These are phyloP conservation scores for Indri indri DNA, from an alignment of 2,113 vertebrate genomes.

Conservation along the genomic window DNA sequence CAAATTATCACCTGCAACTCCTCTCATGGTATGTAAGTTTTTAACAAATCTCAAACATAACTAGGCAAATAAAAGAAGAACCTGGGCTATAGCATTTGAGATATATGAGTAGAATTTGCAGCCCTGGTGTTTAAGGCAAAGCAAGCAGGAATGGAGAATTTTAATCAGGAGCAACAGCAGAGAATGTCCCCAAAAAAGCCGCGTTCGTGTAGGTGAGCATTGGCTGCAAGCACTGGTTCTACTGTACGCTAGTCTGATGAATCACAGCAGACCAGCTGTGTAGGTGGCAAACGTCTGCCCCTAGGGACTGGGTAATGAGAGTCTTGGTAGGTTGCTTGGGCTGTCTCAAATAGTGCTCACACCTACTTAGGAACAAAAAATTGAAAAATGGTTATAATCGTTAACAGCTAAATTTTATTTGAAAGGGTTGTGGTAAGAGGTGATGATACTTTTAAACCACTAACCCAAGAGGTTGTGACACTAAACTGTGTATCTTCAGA, in stretches of 20 bases:
- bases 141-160: neutral
- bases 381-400: neutral
- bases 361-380: neutral
- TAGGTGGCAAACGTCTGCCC: neutral
- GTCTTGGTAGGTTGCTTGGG: neutral
- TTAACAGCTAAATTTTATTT: neutral
- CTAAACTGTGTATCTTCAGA: neutral
- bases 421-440: neutral
- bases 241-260: neutral
- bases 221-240: neutral
- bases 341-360: neutral
- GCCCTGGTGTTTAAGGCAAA: neutral
- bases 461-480: neutral
- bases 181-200: neutral
- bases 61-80: slow-evolving; percentile 44
- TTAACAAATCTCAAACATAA: slow-evolving; percentile 25
- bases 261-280: neutral
- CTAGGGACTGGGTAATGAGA: neutral
- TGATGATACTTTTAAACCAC: neutral
- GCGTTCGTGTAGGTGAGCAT: neutral
- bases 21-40: neutral
- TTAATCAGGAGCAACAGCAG: neutral
- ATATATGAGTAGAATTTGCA: neutral
- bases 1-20: neutral
- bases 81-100: neutral